Conservation (phyloP, 1,140 invertebrate genomes). For the Melipona quadrifasciata region DNA sequence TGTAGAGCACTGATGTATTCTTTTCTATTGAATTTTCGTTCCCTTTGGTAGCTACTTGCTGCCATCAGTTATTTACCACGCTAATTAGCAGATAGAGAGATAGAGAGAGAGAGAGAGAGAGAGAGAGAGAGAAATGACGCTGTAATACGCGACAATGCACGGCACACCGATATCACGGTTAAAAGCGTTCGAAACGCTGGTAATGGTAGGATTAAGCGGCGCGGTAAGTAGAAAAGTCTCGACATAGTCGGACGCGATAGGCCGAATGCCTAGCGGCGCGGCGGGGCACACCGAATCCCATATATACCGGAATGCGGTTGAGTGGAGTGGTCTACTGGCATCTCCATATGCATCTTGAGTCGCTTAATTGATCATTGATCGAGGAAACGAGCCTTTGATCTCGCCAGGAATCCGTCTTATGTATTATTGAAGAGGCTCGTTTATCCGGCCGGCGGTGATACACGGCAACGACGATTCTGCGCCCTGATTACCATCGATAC, state of each 20-base stretch:
- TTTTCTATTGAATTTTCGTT: neutral
- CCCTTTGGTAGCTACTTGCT: neutral
- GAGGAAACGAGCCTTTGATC: slow-evolving; percentile 54
- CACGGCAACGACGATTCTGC: slow-evolving; percentile 20
- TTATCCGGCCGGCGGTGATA: neutral
- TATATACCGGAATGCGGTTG: slow-evolving; percentile 25
- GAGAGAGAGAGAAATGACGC: neutral
- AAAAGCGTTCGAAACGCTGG: neutral
- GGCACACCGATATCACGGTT: too few species aligned
- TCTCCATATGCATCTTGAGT: slow-evolving; percentile 59
- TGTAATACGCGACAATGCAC: neutral
- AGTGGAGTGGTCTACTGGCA: slow-evolving; percentile 46
- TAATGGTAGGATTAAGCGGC: neutral
- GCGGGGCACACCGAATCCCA: neutral
- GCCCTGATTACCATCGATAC: slow-evolving; percentile 45
- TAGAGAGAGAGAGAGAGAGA: too few species aligned
- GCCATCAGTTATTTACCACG: neutral
- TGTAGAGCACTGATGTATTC: neutral
- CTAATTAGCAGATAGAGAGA: neutral
- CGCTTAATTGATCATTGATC: slow-evolving; percentile 55
- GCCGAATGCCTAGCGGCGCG: neutral
- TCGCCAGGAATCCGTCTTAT: slow-evolving; percentile 51
- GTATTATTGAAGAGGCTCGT: slow-evolving; percentile 63
- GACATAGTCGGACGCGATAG: slow-evolving; percentile 1
- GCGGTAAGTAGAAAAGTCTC: slow-evolving; percentile 28